A percentile compares a stretch with the other conserved stretches of the same genome.
These are phyloP conservation scores for Macaca mulatta DNA, from an alignment of 2,113 vertebrate species.

Conservation along the genomic window DNA sequence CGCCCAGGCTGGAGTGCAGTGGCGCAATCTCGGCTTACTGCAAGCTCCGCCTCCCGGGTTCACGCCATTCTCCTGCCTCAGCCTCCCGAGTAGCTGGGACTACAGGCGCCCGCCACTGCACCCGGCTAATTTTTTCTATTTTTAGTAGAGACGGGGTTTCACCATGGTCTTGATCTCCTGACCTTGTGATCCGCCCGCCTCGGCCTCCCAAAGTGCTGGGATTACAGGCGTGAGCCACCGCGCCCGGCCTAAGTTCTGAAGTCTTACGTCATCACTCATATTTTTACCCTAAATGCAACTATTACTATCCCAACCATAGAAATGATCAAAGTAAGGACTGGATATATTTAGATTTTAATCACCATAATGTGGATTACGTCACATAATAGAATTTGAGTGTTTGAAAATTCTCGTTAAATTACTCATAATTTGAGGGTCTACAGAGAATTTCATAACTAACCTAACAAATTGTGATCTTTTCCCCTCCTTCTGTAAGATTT, in stretches of 20 bases:
- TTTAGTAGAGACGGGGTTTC: no score
- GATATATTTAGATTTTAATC: not conserved
- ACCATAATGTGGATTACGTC: not conserved
- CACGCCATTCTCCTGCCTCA: no score
- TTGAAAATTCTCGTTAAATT: not conserved
- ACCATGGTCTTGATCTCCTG: no score
- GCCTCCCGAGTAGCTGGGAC: no score
- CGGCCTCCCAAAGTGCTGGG: no score
- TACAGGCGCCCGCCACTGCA: no score
- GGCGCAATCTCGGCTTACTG: no score
- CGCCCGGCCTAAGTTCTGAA: not conserved
- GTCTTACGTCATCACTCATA: not conserved
- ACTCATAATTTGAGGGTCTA: not conserved
- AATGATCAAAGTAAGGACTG: not conserved
- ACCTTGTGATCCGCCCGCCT: no score
- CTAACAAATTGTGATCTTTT: not conserved
- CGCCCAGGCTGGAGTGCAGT: no score
- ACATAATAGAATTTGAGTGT: not conserved
- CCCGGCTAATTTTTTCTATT: no score
- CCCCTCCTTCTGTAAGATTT: not conserved
- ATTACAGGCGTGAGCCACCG: no score
- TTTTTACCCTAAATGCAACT: slow-evolving; percentile 16
- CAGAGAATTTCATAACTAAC: not conserved
- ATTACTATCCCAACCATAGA: not conserved
- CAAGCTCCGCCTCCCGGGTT: no score